phyloP scores from a whole-genome alignment of 2,888 invertebrate genomes.

The Caenorhabditis virilis region DNA sequence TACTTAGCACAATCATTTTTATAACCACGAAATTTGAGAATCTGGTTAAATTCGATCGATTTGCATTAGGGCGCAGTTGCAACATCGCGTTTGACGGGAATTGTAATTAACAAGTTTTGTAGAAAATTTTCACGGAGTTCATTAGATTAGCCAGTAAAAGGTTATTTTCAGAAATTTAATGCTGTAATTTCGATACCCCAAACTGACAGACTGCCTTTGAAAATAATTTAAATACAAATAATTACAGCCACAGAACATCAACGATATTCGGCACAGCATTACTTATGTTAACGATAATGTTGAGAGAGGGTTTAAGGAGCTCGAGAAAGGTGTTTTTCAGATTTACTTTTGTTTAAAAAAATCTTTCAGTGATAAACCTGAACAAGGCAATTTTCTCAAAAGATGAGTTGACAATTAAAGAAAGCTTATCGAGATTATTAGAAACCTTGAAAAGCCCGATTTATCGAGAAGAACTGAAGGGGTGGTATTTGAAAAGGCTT shows the following conservation, averaged over 20 bases:
- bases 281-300: conserved; percentile 3
- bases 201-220: too few relatives aligned
- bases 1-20: too few relatives aligned
- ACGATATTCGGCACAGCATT: conserved; percentile 1
- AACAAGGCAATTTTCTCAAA: conserved; percentile 29
- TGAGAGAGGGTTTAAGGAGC: conserved; percentile 2
- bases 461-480: conserved; percentile 26
- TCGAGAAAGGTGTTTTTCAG: conserved; percentile 7
- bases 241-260: conserved; percentile 9
- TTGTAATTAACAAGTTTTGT: too few relatives aligned
- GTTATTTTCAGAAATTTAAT: too few relatives aligned
- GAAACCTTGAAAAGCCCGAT: conserved; percentile 3
- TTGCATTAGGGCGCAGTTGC: too few relatives aligned
- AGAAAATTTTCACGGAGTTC: too few relatives aligned
- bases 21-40: too few relatives aligned
- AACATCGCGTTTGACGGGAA: too few relatives aligned
- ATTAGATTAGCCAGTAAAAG: not conserved
- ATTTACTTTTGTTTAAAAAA: not conserved
- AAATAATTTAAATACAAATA: not conserved
- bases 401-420: too few relatives aligned
- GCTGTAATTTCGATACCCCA: too few relatives aligned
- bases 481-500: conserved; percentile 39
- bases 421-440: too few relatives aligned
- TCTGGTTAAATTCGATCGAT: too few relatives aligned
- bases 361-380: conserved; percentile 34